Percentiles rank a stretch among this genome's conserved stretches.
Conservation (phyloP, 2,797 vertebrate species). For the Erithacus rubecula region DNA sequence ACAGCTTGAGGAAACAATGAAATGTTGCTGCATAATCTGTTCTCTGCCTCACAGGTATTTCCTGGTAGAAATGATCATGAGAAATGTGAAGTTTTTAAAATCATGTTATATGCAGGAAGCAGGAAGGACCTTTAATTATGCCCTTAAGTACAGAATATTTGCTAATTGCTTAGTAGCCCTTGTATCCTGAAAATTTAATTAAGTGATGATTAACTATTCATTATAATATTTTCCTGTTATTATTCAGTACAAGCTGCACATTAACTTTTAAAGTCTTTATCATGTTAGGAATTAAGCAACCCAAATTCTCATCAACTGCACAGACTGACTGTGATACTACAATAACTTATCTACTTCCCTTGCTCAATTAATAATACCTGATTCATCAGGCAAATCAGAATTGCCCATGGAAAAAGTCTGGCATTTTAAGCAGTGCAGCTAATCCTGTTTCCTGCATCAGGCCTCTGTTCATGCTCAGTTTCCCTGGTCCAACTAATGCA, state of each 20-base stretch:
- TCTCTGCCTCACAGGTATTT: conserved; percentile 44
- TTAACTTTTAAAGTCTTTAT: conserved; percentile 42
- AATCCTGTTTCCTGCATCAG: neutral
- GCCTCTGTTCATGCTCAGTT: accelerated
- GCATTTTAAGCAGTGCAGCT: neutral
- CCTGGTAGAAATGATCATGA: neutral
- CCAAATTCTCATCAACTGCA: neutral
- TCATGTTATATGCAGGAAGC: conserved; percentile 40
- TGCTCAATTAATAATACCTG: conserved; percentile 16
- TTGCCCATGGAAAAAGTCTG: neutral
- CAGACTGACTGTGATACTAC: neutral
- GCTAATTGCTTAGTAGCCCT: conserved; percentile 57
- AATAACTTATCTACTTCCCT: neutral
- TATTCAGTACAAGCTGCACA: conserved; percentile 39
- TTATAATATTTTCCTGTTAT: conserved; percentile 64
- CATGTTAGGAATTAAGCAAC: conserved; percentile 25
- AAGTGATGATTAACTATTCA: conserved; percentile 61
- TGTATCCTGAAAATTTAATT: conserved; percentile 61
- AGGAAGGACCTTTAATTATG: conserved; percentile 57
- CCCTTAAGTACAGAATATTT: conserved; percentile 59
- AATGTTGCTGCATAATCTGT: neutral
- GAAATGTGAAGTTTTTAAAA: conserved; percentile 48
- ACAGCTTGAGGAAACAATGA: conserved; percentile 14
- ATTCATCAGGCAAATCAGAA: neutral
- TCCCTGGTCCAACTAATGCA: neutral